phyloP scores from a whole-genome alignment of 2,888 invertebrate genomes.

The Orchesellides sinensis region DNA sequence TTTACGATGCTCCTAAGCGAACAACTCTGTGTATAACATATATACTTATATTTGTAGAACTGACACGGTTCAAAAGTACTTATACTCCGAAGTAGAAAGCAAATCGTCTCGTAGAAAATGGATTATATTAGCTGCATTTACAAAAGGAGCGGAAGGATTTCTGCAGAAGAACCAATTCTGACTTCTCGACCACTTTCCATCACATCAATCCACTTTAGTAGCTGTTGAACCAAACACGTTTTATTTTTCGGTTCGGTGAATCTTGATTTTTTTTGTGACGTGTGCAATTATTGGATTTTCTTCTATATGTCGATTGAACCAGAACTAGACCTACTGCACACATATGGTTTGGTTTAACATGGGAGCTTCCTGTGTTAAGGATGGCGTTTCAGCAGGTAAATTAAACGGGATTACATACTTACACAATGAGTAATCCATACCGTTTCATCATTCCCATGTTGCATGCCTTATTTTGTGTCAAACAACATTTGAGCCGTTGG shows the following conservation, averaged over 20 bases:
- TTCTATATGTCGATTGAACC: not conserved
- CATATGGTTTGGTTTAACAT: constrained; percentile 50
- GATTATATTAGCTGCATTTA: not conserved
- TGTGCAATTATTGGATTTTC: not conserved
- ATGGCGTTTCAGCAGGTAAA: constrained; percentile 63
- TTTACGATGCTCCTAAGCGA: too few relatives aligned
- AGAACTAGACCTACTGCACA: constrained; percentile 15
- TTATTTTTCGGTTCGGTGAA: not conserved
- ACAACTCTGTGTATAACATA: too few relatives aligned
- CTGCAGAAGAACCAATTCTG: not conserved
- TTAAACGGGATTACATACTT: constrained; percentile 4
- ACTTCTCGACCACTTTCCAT: not conserved
- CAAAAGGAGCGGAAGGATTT: too few relatives aligned
- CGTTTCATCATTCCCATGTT: too few relatives aligned
- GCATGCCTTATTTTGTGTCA: too few relatives aligned
- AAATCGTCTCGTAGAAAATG: not conserved
- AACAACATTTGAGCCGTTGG: too few relatives aligned
- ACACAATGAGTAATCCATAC: too few relatives aligned
- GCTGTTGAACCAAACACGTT: not conserved
- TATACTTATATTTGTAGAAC: too few relatives aligned
- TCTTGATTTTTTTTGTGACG: not conserved
- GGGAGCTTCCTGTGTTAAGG: constrained; percentile 68
- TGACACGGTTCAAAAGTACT: not conserved
- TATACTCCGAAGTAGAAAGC: not conserved
- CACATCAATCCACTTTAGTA: not conserved